Conservation (phyloP, 2,797 vertebrate species). For the Halcyon leucocephala region DNA sequence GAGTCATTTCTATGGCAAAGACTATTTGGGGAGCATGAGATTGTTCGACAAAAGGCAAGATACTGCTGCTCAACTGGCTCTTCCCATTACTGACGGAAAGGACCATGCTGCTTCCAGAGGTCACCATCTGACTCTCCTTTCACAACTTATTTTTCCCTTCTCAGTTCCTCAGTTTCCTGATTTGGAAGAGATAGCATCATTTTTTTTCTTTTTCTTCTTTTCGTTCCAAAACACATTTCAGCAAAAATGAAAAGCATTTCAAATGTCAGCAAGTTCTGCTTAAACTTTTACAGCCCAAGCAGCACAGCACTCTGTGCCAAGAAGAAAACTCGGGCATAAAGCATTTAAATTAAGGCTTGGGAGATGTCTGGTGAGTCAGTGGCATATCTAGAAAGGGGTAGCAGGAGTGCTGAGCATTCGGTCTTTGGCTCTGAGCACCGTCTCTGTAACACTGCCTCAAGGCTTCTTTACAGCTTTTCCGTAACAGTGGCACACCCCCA, state of each 20-base stretch:
- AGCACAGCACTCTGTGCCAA: constrained; percentile 13
- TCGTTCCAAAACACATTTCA: constrained; percentile 38
- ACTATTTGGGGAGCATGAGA: neutral
- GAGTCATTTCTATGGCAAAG: neutral
- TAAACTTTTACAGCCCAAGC: constrained; percentile 15
- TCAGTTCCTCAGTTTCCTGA: neutral
- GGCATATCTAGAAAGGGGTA: neutral
- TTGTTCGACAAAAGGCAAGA: neutral
- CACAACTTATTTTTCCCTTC: neutral
- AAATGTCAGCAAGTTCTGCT: constrained; percentile 27
- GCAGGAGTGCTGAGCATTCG: neutral
- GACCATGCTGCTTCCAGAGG: neutral
- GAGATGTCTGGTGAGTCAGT: neutral
- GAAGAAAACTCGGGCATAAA: neutral
- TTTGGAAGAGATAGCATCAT: neutral
- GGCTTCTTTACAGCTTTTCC: neutral
- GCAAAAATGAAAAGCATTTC: constrained; percentile 28
- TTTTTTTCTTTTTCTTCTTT: neutral
- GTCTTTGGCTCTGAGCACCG: neutral
- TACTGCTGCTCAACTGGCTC: neutral
- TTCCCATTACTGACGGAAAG: neutral
- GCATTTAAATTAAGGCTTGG: neutral
- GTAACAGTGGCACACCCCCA: rapidly evolving
- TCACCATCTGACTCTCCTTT: neutral
- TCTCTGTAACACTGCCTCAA: neutral